Base-by-base conservation (phyloP, 2,888 invertebrate genomes). In the Acrocera orbiculus region DNA sequence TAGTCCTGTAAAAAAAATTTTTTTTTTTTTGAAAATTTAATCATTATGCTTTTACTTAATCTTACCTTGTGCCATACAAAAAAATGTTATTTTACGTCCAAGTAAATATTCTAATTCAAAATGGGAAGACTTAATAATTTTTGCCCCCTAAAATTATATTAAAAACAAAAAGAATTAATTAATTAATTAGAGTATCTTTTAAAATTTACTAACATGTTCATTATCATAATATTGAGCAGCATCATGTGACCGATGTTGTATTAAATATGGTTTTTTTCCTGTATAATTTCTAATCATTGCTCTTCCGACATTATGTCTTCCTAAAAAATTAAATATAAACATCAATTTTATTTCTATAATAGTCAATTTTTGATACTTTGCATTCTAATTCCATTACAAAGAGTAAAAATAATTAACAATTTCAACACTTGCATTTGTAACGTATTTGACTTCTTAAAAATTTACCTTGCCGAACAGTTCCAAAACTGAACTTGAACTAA, bases 41-140 rank as follows among this genome's bases (percentile, higher is more conserved):
- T 22, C 8, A 22, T 4, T 22, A 4, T 22, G 5, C 5, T 19
- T 8, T 19, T 19, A 6, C 5, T 19, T 19, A 19, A 6, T 19
- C 19, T 38, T 70, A 32, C 92, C 92, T 51, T 78, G 73, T 0
- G 92, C 92, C 42, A 83, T 80, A 56, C 92, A 92, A 40, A 92
- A 69, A 57, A 92, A 87, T 3, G 85, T 81, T 39, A 92, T 87
- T 63, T 92, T 92, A 53, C 92, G 85, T 0, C 92, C 92, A 48
- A 92, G 63, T 27, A 83, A 80, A 62, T 87, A 90, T 64, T 89
- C 87, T 61, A 79, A 74, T 56, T 89, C 89, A 56, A 90, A 90
- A 58, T 89, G 89, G 2, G 89, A 89, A 1, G 85, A 80, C 44
- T 81, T 67, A 20, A 78, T 66, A 40, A 90, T 90, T 61, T 85